Conservation (phyloP, 2,888 invertebrate genomes). For the Xanthia togata region DNA sequence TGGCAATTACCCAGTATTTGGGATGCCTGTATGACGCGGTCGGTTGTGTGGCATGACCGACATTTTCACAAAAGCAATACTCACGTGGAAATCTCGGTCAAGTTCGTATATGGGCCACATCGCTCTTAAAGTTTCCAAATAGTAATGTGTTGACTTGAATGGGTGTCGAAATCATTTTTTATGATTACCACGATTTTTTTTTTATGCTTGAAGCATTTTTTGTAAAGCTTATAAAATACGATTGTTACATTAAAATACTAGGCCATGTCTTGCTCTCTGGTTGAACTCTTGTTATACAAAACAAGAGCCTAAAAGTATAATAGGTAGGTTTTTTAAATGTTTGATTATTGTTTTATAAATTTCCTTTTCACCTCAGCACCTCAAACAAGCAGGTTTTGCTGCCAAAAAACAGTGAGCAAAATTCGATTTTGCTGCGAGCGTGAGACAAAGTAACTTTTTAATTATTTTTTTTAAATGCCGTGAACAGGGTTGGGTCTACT, state of each 20-base stretch:
- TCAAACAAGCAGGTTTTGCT: too few relatives aligned
- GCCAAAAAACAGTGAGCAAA: too few relatives aligned
- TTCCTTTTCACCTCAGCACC: too few relatives aligned
- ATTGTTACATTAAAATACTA: background rate
- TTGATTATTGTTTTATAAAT: too few relatives aligned
- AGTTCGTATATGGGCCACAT: conserved; percentile 50
- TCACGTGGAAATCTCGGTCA: conserved; percentile 49
- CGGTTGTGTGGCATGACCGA: conserved; percentile 48
- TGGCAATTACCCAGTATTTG: background rate
- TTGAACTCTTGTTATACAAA: background rate
- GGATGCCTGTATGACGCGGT: background rate
- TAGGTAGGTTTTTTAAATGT: background rate
- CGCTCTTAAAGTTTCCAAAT: conserved; percentile 25
- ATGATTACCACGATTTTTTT: background rate
- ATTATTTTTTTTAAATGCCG: too few relatives aligned
- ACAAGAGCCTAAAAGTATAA: background rate
- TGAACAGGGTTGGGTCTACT: too few relatives aligned
- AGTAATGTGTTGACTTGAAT: conserved; percentile 2
- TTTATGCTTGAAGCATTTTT: background rate
- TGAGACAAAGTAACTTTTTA: too few relatives aligned
- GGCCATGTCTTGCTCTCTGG: background rate
- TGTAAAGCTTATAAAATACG: background rate
- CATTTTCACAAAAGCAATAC: conserved; percentile 57
- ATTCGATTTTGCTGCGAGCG: too few relatives aligned
- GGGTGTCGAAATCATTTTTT: background rate